Base-by-base conservation (phyloP, 2,797 vertebrate genomes). In the Halcyon badia region DNA sequence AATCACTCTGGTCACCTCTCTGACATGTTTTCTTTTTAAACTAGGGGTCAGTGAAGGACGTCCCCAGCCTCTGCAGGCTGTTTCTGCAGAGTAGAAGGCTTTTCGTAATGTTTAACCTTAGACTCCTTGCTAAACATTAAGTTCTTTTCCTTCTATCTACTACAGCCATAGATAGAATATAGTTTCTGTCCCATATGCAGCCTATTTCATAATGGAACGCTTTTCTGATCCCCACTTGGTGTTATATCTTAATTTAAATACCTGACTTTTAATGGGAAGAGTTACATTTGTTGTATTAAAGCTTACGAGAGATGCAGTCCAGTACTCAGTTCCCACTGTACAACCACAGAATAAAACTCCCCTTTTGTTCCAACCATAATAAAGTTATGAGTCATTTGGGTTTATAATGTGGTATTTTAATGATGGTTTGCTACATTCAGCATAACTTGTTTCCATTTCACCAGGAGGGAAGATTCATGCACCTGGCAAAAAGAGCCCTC, bases 371-470 rank as follows among this genome's bases (percentile, higher is more conserved):
- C 2, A 4, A 17, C 89, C 33, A 16, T 44, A 89, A 75, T 35
- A 75, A 30, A 70, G 44, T 18, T 85, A 46, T 87, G 56, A 61
- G 51, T 69, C 37, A 68, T 33, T 88, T 6, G 12, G 28, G 39
- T 94, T 73, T 65, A 39, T 46, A 64, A 83, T 18, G 49, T 37
- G n/a, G 33, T 72, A n/a, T 93, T 89, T 83, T 88, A 79, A 77
- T 90, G 69, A 62, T 64, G 48, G 62, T 31, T 80, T 90, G 42
- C 75, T 83, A 31, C 87, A 52, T 64, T 60, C 66, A 70, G 80
- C 82, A 44, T 49, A 62, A 91, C 25, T 86, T 83, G 58, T 69
- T 97, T 90, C 37, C 70, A 42, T 89, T 91, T 88, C 35, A 31
- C 68, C 57, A 83, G 56, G 37, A 80, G 61, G 14, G 58, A 93